Evolutionary conservation across 2,113 vertebrate genomes (phyloP).

Genomic region (Channa maculata): DNA sequence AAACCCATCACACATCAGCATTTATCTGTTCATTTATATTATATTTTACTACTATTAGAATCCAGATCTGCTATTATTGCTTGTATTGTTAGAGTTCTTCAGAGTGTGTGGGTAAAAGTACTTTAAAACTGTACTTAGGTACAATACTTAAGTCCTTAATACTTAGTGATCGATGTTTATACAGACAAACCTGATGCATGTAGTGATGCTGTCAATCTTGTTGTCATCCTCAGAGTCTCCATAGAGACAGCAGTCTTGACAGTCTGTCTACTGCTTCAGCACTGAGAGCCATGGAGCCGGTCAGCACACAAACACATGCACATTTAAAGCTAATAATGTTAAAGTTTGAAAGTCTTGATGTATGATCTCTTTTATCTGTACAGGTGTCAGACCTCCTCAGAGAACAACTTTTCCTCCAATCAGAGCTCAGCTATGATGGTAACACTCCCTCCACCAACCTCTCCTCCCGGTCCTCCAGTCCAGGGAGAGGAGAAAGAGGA

Average conservation of each 20-base stretch:
- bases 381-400: conserved; percentile 93
- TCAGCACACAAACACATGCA: conserved; percentile 76
- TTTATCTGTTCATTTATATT: too few relatives aligned
- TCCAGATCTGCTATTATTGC: too few relatives aligned
- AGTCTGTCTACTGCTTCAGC: conserved; percentile 87
- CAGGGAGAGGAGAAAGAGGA: conserved; percentile 54
- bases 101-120: too few relatives aligned
- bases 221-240: conserved; percentile 84
- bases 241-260: conserved; percentile 87
- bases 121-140: too few relatives aligned
- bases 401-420: conserved; percentile 92
- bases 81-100: too few relatives aligned
- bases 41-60: too few relatives aligned
- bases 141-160: too few relatives aligned
- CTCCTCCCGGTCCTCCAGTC: conserved; percentile 88
- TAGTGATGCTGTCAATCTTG: not conserved
- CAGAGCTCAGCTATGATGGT: conserved; percentile 86
- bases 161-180: too few relatives aligned
- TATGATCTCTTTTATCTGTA: conserved; percentile 1
- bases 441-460: conserved; percentile 72
- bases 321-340: not conserved
- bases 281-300: conserved; percentile 92
- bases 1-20: too few relatives aligned
- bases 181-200: too few relatives aligned
- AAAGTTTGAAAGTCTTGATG: not conserved